Percentiles rank a stretch among this genome's conserved stretches.
Evolutionary conservation across 2,888 invertebrate genomes (phyloP).

Genomic region (Calliscelio sp.): DNA sequence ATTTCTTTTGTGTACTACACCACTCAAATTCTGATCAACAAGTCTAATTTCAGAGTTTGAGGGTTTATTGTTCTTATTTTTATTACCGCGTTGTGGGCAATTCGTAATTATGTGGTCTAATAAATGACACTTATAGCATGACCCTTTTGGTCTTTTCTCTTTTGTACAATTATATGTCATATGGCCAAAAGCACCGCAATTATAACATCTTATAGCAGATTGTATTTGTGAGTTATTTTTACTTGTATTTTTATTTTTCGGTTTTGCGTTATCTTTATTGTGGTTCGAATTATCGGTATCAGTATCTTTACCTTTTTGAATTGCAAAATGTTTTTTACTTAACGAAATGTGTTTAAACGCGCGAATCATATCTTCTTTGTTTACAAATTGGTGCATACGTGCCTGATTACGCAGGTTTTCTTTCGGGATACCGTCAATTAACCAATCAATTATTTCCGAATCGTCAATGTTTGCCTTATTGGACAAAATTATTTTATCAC

Average conservation of each 20-base stretch:
- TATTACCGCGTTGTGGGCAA: not conserved
- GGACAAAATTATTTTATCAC: slow-evolving; percentile 49
- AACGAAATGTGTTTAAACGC: slow-evolving; percentile 10
- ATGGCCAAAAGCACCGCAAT: slow-evolving; percentile 40
- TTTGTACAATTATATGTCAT: not conserved
- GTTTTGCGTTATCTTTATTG: not conserved
- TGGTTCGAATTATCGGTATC: not conserved
- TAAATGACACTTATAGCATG: slow-evolving; percentile 28
- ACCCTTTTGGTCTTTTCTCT: slow-evolving; percentile 16
- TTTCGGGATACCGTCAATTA: slow-evolving; percentile 68
- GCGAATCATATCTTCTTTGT: not conserved
- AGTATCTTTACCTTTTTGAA: not conserved
- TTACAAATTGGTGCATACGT: slow-evolving; percentile 32
- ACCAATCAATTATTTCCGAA: slow-evolving; percentile 62
- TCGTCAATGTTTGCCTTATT: slow-evolving; percentile 59
- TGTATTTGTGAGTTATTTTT: not conserved
- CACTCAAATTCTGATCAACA: not conserved
- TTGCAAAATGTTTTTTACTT: not conserved
- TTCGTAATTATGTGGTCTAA: not conserved
- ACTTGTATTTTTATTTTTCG: not conserved
- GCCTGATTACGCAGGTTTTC: slow-evolving; percentile 54
- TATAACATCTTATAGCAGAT: slow-evolving; percentile 22
- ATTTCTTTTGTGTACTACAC: not conserved
- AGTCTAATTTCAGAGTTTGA: not conserved
- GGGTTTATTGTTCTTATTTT: not conserved